Percentiles rank a stretch among this genome's conserved stretches.
Conservation (phyloP, 1,140 invertebrate species). For the Phymastichus coffea region DNA sequence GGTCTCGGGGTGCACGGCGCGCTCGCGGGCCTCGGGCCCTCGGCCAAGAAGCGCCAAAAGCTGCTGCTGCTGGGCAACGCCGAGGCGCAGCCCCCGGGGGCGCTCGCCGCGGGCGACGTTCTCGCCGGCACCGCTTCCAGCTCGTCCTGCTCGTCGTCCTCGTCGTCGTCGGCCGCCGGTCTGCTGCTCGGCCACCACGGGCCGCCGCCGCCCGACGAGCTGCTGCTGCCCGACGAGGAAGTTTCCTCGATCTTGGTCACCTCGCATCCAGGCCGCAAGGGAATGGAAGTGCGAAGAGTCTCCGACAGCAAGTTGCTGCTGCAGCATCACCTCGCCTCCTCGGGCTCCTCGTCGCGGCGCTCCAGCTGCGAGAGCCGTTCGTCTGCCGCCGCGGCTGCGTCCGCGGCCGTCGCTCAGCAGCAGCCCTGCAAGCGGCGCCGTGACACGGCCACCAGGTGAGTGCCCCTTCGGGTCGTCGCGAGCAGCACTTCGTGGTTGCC, state of each 20-base stretch:
- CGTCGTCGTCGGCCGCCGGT: too few relatives aligned
- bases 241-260: slow-evolving; percentile 54
- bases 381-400: too few relatives aligned
- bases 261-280: slow-evolving; percentile 54
- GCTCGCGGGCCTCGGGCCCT: neutral
- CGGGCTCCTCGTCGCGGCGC: slow-evolving; percentile 41
- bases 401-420: too few relatives aligned
- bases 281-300: slow-evolving; percentile 59
- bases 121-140: too few relatives aligned
- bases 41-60: slow-evolving; percentile 63
- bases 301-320: slow-evolving; percentile 56
- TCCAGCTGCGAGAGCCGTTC: slow-evolving; percentile 56
- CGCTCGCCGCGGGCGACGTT: slow-evolving; percentile 33
- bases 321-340: slow-evolving; percentile 42
- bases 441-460: slow-evolving; percentile 46
- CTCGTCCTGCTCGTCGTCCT: too few relatives aligned
- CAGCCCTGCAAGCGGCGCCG: slow-evolving; percentile 51
- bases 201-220: neutral
- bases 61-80: slow-evolving; percentile 57
- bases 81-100: slow-evolving; percentile 49
- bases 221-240: slow-evolving; percentile 51
- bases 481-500: too few relatives aligned
- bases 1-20: too few relatives aligned
- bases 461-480: too few relatives aligned
- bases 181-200: neutral